Evolutionary conservation across 2,797 vertebrate species (phyloP), one percentile per base, ranked within the genome.

Genomic region (Cynopterus sphinx): DNA sequence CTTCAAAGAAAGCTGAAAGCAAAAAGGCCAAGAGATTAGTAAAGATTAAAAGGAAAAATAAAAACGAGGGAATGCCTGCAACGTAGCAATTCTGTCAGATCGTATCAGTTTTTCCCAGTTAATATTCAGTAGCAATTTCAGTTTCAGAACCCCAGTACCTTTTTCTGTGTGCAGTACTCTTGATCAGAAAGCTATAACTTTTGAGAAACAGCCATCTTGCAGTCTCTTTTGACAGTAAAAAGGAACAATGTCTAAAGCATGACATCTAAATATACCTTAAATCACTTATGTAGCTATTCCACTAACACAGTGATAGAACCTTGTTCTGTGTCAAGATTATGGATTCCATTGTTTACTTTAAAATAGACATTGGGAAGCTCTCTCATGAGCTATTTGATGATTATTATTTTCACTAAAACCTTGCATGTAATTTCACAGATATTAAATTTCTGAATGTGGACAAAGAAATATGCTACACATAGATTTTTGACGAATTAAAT

Each of bases 181-280:
- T 51, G 46, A 41, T 96, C 81, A 90, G 81, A 98, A 98, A 95
- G 36, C 2, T 19, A 91, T 74, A 96, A 97, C 28, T 57, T 90
- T 79, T 93, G 82, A 96, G 77, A 87, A 97, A 81, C 43, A 93
- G 39, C 78, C 87, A 96, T 73, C 78, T 63, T 59, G 79, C 24
- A 67, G 78, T 67, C 77, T 87, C 17, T 68, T 92, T 84, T 96
- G 51, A 90, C 39, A 96, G 83, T 22, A 94, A 96, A 95, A 96
- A 12, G 65, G 61, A 97, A 95, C 68, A 97, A 94, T 31, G 81
- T 55, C 93, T 95, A 67, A 97, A 97, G 87, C 31, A 85, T 92
- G 91, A 71, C 90, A 95, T 97, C 68, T 65, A 87, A 95, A 86
- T 85, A 51, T 24, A 9, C 74, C 95, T 96, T 70, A 96, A 98